These are phyloP conservation scores for Akabosia matsudoensis DNA, from an alignment of 1,140 invertebrate species.

Conservation along the genomic window DNA sequence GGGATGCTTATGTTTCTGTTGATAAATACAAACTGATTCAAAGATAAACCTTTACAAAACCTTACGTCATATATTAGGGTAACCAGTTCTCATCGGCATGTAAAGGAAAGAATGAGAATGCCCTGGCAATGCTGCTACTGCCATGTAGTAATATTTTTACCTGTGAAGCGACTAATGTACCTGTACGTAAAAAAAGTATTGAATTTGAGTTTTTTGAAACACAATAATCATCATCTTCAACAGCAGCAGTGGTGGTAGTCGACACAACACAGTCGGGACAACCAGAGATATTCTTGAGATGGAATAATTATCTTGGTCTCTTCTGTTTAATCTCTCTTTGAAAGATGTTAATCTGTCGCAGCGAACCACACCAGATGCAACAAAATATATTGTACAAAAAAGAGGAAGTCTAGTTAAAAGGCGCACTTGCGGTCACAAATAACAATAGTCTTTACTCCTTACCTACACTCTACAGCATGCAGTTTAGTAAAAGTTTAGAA, in stretches of 20 bases:
- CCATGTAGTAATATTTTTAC: too few relatives aligned
- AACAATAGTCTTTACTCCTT: slow-evolving; percentile 10
- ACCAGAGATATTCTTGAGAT: slow-evolving; percentile 16
- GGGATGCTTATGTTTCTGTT: neutral
- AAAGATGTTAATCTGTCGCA: slow-evolving; percentile 3
- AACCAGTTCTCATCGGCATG: neutral
- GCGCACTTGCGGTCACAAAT: slow-evolving; percentile 5
- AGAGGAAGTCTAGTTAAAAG: neutral
- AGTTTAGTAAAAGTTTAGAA: too few relatives aligned
- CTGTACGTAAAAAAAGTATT: too few relatives aligned
- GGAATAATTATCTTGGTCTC: slow-evolving; percentile 21
- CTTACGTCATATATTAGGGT: neutral
- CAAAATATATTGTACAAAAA: neutral
- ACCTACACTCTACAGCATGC: slow-evolving; percentile 12
- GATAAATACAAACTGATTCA: neutral
- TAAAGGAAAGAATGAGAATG: neutral
- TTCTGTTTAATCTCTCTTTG: neutral
- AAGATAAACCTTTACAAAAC: too few relatives aligned
- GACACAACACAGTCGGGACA: neutral
- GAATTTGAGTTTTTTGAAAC: neutral
- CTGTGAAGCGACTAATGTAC: neutral
- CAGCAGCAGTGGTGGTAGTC: neutral
- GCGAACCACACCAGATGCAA: neutral
- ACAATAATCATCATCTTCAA: neutral
- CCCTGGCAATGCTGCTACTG: too few relatives aligned